These are phyloP conservation scores for Drosophila siamana DNA, from an alignment of 2,888 invertebrate species.

Conservation along the genomic window DNA sequence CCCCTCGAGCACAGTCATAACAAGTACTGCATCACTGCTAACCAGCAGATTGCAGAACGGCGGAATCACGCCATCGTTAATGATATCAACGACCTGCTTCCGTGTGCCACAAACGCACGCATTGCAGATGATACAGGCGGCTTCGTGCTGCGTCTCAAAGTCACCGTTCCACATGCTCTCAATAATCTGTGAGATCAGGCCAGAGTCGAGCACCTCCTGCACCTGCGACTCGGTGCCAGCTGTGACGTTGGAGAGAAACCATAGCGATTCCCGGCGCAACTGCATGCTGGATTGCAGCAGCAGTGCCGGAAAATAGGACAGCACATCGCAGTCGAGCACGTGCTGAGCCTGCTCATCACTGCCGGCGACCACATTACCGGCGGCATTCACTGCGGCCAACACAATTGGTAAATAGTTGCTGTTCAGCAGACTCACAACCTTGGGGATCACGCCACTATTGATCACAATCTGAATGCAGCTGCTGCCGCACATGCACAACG, in stretches of 20 bases:
- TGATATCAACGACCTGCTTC: neutral
- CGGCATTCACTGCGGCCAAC: neutral
- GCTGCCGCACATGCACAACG: neutral
- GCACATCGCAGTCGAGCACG: neutral
- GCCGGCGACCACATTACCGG: neutral
- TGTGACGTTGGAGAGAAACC: neutral
- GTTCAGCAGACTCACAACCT: neutral
- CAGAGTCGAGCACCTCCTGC: neutral
- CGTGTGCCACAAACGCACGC: neutral
- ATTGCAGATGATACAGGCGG: neutral
- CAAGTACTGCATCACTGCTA: neutral
- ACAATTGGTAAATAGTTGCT: neutral
- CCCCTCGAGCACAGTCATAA: neutral
- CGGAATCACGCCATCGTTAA: neutral
- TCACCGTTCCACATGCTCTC: neutral
- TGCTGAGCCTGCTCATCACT: neutral
- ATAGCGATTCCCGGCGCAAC: neutral
- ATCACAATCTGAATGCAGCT: neutral
- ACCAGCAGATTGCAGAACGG: neutral
- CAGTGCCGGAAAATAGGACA: neutral
- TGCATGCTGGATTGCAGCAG: neutral
- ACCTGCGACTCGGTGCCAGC: neutral
- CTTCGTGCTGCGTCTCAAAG: neutral
- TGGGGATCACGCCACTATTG: neutral
- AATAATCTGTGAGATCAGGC: neutral